These are phyloP conservation scores for Plagodis pulveraria DNA, from an alignment of 2,888 invertebrate genomes.

Conservation along the genomic window DNA sequence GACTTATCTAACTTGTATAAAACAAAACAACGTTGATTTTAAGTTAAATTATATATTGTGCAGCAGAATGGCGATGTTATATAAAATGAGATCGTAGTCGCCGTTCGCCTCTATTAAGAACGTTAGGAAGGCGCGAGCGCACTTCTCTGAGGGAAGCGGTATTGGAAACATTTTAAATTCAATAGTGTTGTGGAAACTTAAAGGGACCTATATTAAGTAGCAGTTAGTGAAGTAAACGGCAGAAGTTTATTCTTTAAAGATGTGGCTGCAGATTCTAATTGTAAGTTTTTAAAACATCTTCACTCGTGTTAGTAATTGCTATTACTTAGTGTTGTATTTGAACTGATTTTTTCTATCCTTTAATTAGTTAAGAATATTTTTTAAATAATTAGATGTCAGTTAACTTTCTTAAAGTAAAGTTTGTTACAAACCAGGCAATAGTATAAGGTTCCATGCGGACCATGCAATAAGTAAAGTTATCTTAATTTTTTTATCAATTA, in stretches of 20 bases:
- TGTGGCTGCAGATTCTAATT: conserved; percentile 53
- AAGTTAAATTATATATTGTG: conserved; percentile 65
- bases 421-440: no score
- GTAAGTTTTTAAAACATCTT: conserved; percentile 23
- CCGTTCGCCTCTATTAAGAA: conserved; percentile 67
- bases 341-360: no score
- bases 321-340: not conserved
- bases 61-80: conserved; percentile 68
- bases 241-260: conserved; percentile 41
- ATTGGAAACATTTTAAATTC: conserved; percentile 43
- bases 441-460: no score
- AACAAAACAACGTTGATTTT: conserved; percentile 66
- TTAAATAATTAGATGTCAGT: no score
- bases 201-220: conserved; percentile 28
- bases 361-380: no score
- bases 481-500: no score
- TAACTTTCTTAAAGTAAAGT: no score
- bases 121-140: conserved; percentile 61
- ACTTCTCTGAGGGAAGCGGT: conserved; percentile 53
- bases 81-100: conserved; percentile 69
- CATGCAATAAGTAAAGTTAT: no score
- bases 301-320: not conserved
- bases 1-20: conserved; percentile 72
- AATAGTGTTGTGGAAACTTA: conserved; percentile 45
- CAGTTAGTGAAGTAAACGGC: conserved; percentile 43